A percentile compares a stretch with the other conserved stretches of the same genome.
phyloP scores from a whole-genome alignment of 1,140 invertebrate genomes.

The Aphidius gifuensis region DNA sequence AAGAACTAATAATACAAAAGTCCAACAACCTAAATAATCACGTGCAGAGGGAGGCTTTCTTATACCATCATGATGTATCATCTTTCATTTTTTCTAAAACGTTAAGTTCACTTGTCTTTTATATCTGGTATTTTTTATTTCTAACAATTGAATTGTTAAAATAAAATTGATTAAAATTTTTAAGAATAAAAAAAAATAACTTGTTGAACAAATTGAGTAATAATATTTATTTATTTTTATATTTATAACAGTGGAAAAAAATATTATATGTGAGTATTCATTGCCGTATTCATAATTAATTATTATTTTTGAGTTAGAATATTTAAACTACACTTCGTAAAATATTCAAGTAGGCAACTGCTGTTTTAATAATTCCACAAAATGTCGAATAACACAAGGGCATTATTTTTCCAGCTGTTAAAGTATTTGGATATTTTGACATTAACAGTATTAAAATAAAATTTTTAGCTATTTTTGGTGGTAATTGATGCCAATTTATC shows the following conservation, averaged over 20 bases:
- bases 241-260: too few relatives aligned
- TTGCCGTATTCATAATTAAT: too few relatives aligned
- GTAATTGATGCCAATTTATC: slow-evolving; percentile 31
- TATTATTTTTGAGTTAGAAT: neutral
- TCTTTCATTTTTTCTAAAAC: too few relatives aligned
- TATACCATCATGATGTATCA: too few relatives aligned
- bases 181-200: too few relatives aligned
- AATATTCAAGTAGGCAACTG: slow-evolving; percentile 24
- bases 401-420: slow-evolving; percentile 40
- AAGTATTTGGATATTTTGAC: slow-evolving; percentile 31
- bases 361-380: slow-evolving; percentile 32
- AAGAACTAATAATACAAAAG: slow-evolving; percentile 21
- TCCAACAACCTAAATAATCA: slow-evolving; percentile 16
- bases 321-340: slow-evolving; percentile 19
- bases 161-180: too few relatives aligned
- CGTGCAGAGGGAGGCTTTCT: neutral
- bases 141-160: too few relatives aligned
- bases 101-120: too few relatives aligned
- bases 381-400: slow-evolving; percentile 37
- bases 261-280: too few relatives aligned
- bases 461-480: slow-evolving; percentile 23
- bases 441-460: slow-evolving; percentile 30
- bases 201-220: too few relatives aligned
- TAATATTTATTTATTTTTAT: too few relatives aligned
- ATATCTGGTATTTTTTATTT: too few relatives aligned